These are phyloP conservation scores for Melanostigma gelatinosum DNA, from an alignment of 2,113 vertebrate genomes.

Conservation along the genomic window DNA sequence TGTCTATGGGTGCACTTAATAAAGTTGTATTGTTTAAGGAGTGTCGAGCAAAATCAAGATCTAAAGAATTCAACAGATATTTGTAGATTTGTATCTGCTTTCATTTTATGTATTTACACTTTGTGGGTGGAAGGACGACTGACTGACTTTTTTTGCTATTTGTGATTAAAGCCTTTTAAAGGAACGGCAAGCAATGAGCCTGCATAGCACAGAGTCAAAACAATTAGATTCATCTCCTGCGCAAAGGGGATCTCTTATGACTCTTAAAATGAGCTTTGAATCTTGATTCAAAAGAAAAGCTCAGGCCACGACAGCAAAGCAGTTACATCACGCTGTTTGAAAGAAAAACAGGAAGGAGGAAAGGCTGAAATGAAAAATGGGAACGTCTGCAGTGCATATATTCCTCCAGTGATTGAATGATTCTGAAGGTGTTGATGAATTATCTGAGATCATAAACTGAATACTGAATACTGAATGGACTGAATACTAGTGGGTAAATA, in stretches of 20 bases:
- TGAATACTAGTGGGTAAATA: slow-evolving; percentile 45
- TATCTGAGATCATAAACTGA: slow-evolving; percentile 38
- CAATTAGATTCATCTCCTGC: slow-evolving; percentile 38
- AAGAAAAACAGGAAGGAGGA: not conserved
- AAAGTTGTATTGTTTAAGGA: not conserved
- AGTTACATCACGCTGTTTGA: not conserved
- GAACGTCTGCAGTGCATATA: slow-evolving; percentile 7
- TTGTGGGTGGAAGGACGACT: not conserved
- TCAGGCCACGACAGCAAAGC: slow-evolving; percentile 29
- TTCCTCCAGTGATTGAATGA: slow-evolving; percentile 28
- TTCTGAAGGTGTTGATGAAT: slow-evolving; percentile 46
- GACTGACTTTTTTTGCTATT: not conserved
- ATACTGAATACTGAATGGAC: too few species aligned
- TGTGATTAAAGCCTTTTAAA: not conserved
- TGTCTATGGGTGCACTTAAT: not conserved
- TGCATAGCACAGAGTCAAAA: slow-evolving; percentile 14
- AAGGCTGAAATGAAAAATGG: slow-evolving; percentile 3
- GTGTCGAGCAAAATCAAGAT: not conserved
- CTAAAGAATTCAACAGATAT: not conserved
- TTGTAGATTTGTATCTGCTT: not conserved
- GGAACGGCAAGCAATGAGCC: not conserved
- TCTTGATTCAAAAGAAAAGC: slow-evolving; percentile 45
- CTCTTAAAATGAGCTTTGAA: slow-evolving; percentile 45
- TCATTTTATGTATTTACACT: not conserved
- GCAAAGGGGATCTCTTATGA: slow-evolving; percentile 43